Conservation (phyloP, 2,888 invertebrate genomes). For the Xanthorhoe designata region DNA sequence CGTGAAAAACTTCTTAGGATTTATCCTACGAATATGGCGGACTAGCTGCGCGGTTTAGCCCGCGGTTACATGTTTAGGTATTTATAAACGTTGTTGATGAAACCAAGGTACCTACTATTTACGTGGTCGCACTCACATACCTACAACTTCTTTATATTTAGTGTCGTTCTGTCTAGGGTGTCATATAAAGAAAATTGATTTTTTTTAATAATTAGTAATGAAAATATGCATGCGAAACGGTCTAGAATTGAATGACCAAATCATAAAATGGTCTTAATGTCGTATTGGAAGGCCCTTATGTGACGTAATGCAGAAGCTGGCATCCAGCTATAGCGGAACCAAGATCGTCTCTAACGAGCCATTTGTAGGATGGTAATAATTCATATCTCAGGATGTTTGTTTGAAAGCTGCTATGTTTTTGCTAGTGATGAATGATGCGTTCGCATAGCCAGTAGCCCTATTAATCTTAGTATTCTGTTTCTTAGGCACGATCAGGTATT, state of each 20-base stretch:
- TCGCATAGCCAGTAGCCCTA: slow-evolving; percentile 24
- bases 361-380: slow-evolving; percentile 44
- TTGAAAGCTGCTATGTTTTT: slow-evolving; percentile 31
- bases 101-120: too few relatives aligned
- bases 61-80: too few relatives aligned
- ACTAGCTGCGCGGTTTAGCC: too few relatives aligned
- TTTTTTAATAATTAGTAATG: not conserved
- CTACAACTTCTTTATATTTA: not conserved
- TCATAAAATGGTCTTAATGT: not conserved
- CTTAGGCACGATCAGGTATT: not conserved
- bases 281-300: slow-evolving; percentile 44
- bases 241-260: not conserved
- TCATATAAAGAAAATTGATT: too few relatives aligned
- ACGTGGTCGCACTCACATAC: too few relatives aligned
- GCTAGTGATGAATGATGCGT: slow-evolving; percentile 34
- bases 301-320: slow-evolving; percentile 70
- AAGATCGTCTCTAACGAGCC: slow-evolving; percentile 49
- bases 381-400: slow-evolving; percentile 32
- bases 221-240: not conserved
- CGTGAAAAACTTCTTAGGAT: not conserved
- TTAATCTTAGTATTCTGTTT: slow-evolving; percentile 11
- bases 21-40: not conserved
- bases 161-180: not conserved
- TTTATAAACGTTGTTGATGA: too few relatives aligned
- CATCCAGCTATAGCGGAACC: slow-evolving; percentile 58